Base-by-base conservation (phyloP, 2,797 vertebrate genomes). In the Chiloscyllium punctatum region DNA sequence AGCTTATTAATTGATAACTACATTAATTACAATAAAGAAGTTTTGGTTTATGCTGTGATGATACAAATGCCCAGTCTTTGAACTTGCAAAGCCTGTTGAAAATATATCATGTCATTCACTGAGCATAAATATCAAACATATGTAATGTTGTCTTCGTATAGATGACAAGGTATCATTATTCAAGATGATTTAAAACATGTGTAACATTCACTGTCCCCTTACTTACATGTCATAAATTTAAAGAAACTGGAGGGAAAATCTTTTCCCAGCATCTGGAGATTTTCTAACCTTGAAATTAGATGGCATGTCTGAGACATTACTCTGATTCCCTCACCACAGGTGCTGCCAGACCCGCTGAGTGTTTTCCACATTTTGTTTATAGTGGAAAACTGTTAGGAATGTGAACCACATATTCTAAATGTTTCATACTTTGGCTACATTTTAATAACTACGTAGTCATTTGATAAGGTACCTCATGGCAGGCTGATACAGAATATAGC, bases 111-210 rank as follows among this genome's bases (percentile, higher is more conserved):
- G 42, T 84, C 21, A 66, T 68, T 66, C n/a, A 68, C 7, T 68
- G 62, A 91, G 37, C 66, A 21, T 91, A 91, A 91, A 91, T 68
- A 68, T 91, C 18, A 66, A 66, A 68, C 53, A 57, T 33, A 53
- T 48, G 87, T 27, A 62, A 13, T n/a, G 33, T 91, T 37, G 88
- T 5, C 62, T 37, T 37, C 66, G 88, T 91, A n/a, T 16, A 68
- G n/a, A 68, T 66, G 33, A 23, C 88, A 68, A 37, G n/a, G 57
- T 33, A 33, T 33, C 33, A 33, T 37, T 91, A 91, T 68, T 91
- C 88, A 91, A 37, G 33, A 4, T n/a, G 88, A 91, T 91, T 91
- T 68, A 91, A 91, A 62, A 91, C 88, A 66, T 91, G 88, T n/a
- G 57, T 21, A 91, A 66, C 8, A 66, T 66, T 66, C 57, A 66